Percentiles rank a stretch among this genome's conserved stretches.
Evolutionary conservation across 2,797 vertebrate species (phyloP).

Genomic region (Coregonus suidteri): DNA sequence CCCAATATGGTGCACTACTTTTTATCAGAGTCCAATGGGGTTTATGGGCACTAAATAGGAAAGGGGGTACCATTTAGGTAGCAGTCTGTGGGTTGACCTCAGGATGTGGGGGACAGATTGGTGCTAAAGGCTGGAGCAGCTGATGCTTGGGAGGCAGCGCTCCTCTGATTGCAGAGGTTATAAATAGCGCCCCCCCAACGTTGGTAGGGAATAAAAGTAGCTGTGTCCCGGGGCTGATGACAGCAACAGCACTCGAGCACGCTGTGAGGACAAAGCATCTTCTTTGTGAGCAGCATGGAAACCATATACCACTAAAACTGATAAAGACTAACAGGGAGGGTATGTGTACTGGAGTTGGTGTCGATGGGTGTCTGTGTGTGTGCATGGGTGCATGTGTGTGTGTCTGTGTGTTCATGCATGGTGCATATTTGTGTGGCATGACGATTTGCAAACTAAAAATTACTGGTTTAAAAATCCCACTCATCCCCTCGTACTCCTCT

Average conservation of each 20-base stretch:
- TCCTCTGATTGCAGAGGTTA: conserved; percentile 37
- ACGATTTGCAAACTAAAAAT: neutral
- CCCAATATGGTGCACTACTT: no score
- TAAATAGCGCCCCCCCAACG: conserved; percentile 20
- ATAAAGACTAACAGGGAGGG: neutral
- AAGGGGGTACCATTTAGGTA: no score
- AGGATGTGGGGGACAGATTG: conserved; percentile 54
- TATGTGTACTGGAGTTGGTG: no score
- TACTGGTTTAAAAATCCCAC: neutral
- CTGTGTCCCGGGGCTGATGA: conserved; percentile 44
- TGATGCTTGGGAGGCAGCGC: conserved; percentile 40
- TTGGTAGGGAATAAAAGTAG: conserved; percentile 13
- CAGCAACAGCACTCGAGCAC: conserved; percentile 39
- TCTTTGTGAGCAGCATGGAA: conserved; percentile 31
- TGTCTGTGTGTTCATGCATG: neutral
- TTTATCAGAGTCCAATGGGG: no score
- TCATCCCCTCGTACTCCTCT: neutral
- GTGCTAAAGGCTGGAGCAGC: conserved; percentile 53
- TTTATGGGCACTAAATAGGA: no score
- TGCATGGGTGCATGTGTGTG: conserved; percentile 9
- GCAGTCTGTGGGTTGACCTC: no score
- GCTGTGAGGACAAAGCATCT: conserved; percentile 51
- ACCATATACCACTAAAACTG: conserved; percentile 6
- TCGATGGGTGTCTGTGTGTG: conserved; percentile 7
- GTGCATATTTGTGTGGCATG: no score